A percentile compares a stretch with the other conserved stretches of the same genome.
These are phyloP conservation scores for Synchiropus splendidus DNA, from an alignment of 2,113 vertebrate species.

Conservation along the genomic window DNA sequence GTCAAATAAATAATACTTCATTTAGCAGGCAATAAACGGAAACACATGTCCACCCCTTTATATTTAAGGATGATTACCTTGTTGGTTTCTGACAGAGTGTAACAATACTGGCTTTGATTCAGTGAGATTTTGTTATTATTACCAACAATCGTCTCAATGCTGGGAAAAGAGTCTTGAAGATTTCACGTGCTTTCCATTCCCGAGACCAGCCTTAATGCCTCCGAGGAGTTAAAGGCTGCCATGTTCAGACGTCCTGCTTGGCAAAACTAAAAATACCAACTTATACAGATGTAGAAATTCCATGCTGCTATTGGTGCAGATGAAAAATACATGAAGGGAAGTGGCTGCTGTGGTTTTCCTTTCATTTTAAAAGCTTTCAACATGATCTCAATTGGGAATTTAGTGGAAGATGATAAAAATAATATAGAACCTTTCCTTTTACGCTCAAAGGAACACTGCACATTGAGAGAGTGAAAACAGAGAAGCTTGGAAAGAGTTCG, in stretches of 20 bases:
- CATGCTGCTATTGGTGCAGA: constrained; percentile 43
- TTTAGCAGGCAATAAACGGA: too few relatives aligned
- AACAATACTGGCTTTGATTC: too few relatives aligned
- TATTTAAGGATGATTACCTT: too few relatives aligned
- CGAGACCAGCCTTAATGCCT: constrained; percentile 47
- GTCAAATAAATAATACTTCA: too few relatives aligned
- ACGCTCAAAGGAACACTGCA: neutral
- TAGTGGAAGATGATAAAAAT: constrained; percentile 25
- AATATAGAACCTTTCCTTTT: constrained; percentile 43
- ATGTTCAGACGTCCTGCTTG: constrained; percentile 36
- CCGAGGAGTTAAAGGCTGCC: constrained; percentile 44
- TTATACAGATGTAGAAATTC: constrained; percentile 54
- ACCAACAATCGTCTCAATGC: too few relatives aligned
- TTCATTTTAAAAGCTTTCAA: constrained; percentile 47
- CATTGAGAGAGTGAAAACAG: too few relatives aligned
- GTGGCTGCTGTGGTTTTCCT: constrained; percentile 39
- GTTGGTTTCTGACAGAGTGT: too few relatives aligned
- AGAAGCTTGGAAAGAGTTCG: too few relatives aligned
- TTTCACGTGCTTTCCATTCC: constrained; percentile 52
- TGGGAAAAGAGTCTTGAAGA: constrained; percentile 54
- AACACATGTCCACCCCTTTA: too few relatives aligned
- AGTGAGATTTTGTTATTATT: too few relatives aligned
- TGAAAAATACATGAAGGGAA: constrained; percentile 58
- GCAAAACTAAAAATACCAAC: constrained; percentile 40
- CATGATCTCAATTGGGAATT: constrained; percentile 52